Percentiles rank a stretch among this genome's conserved stretches.
Evolutionary conservation across 1,140 invertebrate species (phyloP).

Genomic region (Drosophila pachea): DNA sequence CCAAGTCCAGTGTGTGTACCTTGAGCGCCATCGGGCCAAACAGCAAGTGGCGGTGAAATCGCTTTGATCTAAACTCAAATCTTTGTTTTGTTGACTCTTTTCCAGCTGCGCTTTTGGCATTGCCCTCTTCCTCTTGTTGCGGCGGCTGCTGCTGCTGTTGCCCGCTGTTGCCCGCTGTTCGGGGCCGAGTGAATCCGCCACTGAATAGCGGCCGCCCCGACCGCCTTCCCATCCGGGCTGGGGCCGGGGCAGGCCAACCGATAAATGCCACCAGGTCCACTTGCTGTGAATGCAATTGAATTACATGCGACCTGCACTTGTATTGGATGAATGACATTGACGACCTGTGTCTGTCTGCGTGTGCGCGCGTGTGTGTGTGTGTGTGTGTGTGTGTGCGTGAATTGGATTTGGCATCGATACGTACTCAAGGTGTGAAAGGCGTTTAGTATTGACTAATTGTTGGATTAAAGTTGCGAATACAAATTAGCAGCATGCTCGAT

Average conservation of each 20-base stretch:
- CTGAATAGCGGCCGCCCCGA: constrained; percentile 33
- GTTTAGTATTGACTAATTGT: constrained; percentile 73
- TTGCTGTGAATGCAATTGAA: constrained; percentile 72
- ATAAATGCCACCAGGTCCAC: constrained; percentile 75
- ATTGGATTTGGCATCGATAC: constrained; percentile 31
- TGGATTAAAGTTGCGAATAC: constrained; percentile 66
- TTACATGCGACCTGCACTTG: constrained; percentile 40
- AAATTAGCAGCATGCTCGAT: constrained; percentile 43
- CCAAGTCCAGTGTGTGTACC: constrained; percentile 66
- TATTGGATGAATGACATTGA: constrained; percentile 67
- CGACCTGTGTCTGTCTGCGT: constrained; percentile 19
- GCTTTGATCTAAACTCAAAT: constrained; percentile 76
- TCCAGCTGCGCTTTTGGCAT: constrained; percentile 61
- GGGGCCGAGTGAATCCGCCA: constrained; percentile 43
- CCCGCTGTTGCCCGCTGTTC: constrained; percentile 41
- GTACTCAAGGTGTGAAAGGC: constrained; percentile 66
- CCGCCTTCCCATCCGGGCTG: too few species aligned
- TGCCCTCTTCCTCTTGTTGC: constrained; percentile 40
- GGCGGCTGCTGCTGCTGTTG: constrained; percentile 28
- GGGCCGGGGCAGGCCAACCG: constrained; percentile 14
- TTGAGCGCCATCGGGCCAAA: constrained; percentile 74
- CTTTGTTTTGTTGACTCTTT: constrained; percentile 63
- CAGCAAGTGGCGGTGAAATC: constrained; percentile 73
- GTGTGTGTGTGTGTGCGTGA: constrained; percentile 15
- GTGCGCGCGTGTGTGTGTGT: constrained; percentile 16